Percentiles rank a stretch among this genome's conserved stretches.
These are phyloP conservation scores for Leptarthrus brevirostris DNA, from an alignment of 2,888 invertebrate species.

Conservation along the genomic window DNA sequence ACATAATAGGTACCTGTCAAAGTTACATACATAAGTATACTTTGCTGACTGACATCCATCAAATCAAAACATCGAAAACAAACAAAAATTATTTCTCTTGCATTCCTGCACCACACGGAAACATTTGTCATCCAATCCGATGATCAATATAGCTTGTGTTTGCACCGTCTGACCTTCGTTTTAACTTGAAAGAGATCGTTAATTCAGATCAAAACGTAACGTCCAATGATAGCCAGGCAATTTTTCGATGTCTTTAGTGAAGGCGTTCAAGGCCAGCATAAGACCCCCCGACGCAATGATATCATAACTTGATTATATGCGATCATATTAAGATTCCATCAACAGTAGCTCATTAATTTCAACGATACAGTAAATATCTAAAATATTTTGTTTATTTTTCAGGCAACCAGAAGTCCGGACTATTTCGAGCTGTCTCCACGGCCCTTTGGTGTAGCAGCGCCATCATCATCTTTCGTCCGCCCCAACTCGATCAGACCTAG, in stretches of 20 bases:
- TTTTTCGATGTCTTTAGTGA: no score
- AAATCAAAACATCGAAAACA: no score
- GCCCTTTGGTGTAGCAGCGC: conserved; percentile 62
- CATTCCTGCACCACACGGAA: no score
- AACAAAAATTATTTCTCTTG: no score
- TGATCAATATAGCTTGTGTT: neutral
- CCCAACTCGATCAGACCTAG: conserved; percentile 62
- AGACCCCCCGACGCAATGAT: neutral
- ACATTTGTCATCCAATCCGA: neutral
- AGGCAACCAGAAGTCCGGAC: conserved; percentile 63
- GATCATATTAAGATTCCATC: neutral
- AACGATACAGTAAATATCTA: neutral
- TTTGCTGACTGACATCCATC: no score
- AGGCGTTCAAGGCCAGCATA: no score
- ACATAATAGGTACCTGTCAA: no score
- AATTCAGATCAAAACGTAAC: no score
- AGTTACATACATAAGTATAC: no score
- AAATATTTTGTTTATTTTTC: conserved; percentile 55
- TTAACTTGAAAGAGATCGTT: no score
- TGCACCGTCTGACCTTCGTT: neutral
- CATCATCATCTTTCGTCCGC: conserved; percentile 59
- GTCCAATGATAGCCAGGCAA: no score
- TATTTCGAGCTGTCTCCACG: conserved; percentile 67
- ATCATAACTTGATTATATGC: neutral
- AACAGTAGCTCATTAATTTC: neutral